Percentiles rank a stretch among this genome's conserved stretches.
Conservation (phyloP, 2,888 invertebrate genomes). For the Linyphia triangularis region DNA sequence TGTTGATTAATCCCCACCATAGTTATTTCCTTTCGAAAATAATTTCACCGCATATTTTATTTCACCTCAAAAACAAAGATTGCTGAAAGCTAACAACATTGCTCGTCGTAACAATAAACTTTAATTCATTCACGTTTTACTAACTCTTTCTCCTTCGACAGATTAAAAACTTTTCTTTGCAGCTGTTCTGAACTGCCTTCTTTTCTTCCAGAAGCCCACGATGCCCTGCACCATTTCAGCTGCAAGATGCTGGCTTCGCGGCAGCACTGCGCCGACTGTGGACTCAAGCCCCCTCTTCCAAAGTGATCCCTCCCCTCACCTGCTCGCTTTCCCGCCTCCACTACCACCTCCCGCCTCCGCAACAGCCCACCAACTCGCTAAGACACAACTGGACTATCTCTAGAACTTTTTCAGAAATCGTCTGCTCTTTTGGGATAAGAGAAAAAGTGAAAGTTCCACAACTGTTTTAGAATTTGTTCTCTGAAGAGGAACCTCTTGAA, state of each 20-base stretch:
- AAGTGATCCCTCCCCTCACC: conserved; percentile 72
- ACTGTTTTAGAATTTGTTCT: not conserved
- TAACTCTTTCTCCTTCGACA: too few relatives aligned
- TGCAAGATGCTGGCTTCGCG: conserved; percentile 79
- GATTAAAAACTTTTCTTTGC: conserved; percentile 19
- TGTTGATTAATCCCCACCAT: too few relatives aligned
- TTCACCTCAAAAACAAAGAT: too few relatives aligned
- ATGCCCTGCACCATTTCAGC: conserved; percentile 79
- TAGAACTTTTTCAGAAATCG: conserved; percentile 22
- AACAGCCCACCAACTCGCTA: conserved; percentile 31
- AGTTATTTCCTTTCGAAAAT: too few relatives aligned
- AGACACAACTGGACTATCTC: conserved; percentile 59
- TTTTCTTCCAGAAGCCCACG: conserved; percentile 79
- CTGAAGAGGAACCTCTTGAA: not conserved
- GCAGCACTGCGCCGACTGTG: conserved; percentile 78
- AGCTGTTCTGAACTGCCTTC: not conserved
- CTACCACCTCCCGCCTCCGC: not conserved
- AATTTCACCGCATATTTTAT: too few relatives aligned
- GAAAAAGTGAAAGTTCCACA: too few relatives aligned
- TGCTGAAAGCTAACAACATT: too few relatives aligned
- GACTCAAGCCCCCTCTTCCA: conserved; percentile 78
- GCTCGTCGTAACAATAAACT: too few relatives aligned
- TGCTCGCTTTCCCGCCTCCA: conserved; percentile 9
- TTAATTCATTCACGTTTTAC: too few relatives aligned
- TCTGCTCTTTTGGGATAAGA: too few relatives aligned